Evolutionary conservation across 2,888 invertebrate species (phyloP), one percentile per base, ranked within the genome.

Genomic region (Hymenopus coronatus): DNA sequence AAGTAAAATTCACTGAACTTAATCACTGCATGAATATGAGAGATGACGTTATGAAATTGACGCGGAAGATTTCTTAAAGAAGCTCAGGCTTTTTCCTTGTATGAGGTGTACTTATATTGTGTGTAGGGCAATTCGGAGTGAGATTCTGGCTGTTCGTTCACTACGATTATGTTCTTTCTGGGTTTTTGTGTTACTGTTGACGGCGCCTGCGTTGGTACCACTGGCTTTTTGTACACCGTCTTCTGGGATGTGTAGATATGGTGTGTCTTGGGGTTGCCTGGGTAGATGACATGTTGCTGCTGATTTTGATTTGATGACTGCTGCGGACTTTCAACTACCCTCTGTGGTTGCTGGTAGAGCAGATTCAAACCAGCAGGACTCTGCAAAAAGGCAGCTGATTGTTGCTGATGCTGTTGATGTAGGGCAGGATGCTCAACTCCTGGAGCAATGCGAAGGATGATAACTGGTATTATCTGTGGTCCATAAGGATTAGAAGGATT

Each of bases 401-500:
- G 54, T 40, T 88, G 88, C 81, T 88, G 88, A 33, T 88, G 85
- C 85, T 88, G 88, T 82, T 84, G 84, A n/a, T 84, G 84, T 28
- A 84, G 54, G 3, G 85, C 84, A 3, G 54, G 54, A 3, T 70
- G 54, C 54, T 20, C 54, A 0, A 70, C 54, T 15, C 54, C 54
- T 70, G 54, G 54, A 20, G 54, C 54, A 6, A 89, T 83, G 1
- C 89, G 81, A 20, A 89, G 84, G 40, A 89, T 88, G 82, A 89
- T 89, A 33, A 89, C 88, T 3, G 89, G 89, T 25, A 89, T 30
- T 27, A 89, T 83, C 83, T 88, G 89, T 28, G 88, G 28, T 1
- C 88, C 88, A 20, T 33, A 40, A 27, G 30, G 33, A 2, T 81
- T 27, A 8, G 84, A 83, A 28, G 88, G 88, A 25, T 40, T 30